Base-by-base conservation (phyloP, 2,797 vertebrate species). In the Myotis pilosus region DNA sequence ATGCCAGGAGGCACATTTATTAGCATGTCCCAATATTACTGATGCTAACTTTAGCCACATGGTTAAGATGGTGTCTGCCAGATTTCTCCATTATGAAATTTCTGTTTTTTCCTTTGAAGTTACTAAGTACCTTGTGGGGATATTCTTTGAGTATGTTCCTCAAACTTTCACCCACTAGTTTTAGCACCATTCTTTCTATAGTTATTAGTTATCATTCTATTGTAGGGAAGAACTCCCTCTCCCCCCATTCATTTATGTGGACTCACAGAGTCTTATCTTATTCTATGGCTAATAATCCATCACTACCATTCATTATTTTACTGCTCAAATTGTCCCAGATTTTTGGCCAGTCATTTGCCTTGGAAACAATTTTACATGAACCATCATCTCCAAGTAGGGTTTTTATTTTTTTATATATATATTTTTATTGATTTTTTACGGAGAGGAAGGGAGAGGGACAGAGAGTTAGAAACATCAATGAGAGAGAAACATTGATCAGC, bases 361-460 rank as follows among this genome's bases (percentile, higher is more conserved):
- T 30, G 13, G 86, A 91, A 93, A 71, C 33, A 82, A 86, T 81
- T 89, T 92, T 47, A 75, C 53, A 19, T 30, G 60, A 94, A 75
- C 66, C 7, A 25, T 51, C 16, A 5, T 89, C 49, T 75, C 44
- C 22, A 69, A 30, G 25, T n/a, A 80, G 68, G 49, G 13, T 38
- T 91, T 72, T 91, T 62, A 49, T n/a, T n/a, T n/a, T n/a, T n/a
- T n/a, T n/a, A n/a, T n/a, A n/a, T n/a, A n/a, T n/a, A n/a, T n/a
- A n/a, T n/a, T n/a, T n/a, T n/a, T n/a, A n/a, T n/a, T n/a, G n/a
- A n/a, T n/a, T n/a, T n/a, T n/a, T n/a, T n/a, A n/a, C n/a, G n/a
- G n/a, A n/a, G n/a, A n/a, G n/a, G n/a, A n/a, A n/a, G n/a, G n/a
- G n/a, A n/a, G n/a, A n/a, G n/a, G n/a, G n/a, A n/a, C n/a, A n/a